Evolutionary conservation across 2,888 invertebrate species (phyloP).

Genomic region (Euplexia lucipara): DNA sequence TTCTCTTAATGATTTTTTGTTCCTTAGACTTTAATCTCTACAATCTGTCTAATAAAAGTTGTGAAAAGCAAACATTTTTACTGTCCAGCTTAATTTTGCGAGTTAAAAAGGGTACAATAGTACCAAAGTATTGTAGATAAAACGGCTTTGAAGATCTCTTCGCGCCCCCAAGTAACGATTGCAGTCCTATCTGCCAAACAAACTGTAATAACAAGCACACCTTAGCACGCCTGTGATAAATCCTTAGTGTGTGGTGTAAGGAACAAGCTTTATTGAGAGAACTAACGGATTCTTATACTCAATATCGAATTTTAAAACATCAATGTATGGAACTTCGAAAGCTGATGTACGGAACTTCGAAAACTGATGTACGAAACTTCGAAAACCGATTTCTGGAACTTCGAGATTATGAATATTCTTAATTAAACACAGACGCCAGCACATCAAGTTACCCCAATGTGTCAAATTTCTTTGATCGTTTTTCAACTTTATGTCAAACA

Average conservation of each 20-base stretch:
- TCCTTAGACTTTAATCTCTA: conserved; percentile 2
- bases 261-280: conserved; percentile 31
- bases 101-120: conserved; percentile 64
- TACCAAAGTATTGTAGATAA: conserved; percentile 63
- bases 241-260: conserved; percentile 73
- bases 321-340: neutral
- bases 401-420: no score
- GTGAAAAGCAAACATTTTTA: conserved; percentile 47
- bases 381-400: no score
- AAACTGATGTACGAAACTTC: no score
- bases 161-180: conserved; percentile 75
- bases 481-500: no score
- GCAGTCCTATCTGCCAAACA: conserved; percentile 82
- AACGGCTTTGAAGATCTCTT: conserved; percentile 70
- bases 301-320: no score
- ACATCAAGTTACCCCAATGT: no score
- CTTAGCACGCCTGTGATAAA: conserved; percentile 82
- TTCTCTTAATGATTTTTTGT: neutral
- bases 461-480: no score
- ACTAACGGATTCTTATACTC: no score
- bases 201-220: conserved; percentile 84
- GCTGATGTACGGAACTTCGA: no score
- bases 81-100: conserved; percentile 62
- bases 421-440: no score
- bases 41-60: conserved; percentile 44